Evolutionary conservation across 2,113 vertebrate species (phyloP), one percentile per base, ranked within the genome.

Genomic region (Cavia porcellus): DNA sequence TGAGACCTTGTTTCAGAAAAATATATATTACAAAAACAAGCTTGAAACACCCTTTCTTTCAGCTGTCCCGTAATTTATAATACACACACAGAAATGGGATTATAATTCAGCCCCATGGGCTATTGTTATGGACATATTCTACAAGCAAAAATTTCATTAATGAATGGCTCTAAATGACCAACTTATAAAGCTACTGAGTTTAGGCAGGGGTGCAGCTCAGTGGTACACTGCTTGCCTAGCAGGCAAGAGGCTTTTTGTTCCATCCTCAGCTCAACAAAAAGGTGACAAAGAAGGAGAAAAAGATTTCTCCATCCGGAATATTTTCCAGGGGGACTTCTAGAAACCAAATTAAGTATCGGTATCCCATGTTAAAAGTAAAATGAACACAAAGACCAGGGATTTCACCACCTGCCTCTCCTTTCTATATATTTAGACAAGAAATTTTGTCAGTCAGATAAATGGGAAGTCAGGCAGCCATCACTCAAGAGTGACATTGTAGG

Each of bases 361-460:
- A 47, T 2, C 35, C 30, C 38, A 50, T 50, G 87, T 85, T 12
- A n/a, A 95, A 96, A 94, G 55, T 32, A 92, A 96, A 80, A 72
- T 55, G 12, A 94, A 92, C 15, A 77, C 30, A 50, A 75, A 19
- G 8, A 89, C 19, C 45, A 57, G 0, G 8, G 62, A 86, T 20
- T n/a, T 92, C 57, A 28, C 64, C 66, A 52, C 28, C 28, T 62
- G 5, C 11, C 50, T 72, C 19, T 75, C 7, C 15, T 35, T 11
- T 75, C 84, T 92, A 66, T 28, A 38, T 75, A 62, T 77, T 89
- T 82, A 55, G 28, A 79, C 13, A 66, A 82, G 62, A 74, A 80
- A 91, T 52, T 19, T 74, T 66, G n/a, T 70, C 30, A 72, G 32
- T 57, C 22, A 45, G n/a, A 1, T 66, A 14, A 13, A 66, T 13